Percentiles rank a stretch among this genome's conserved stretches.
Conservation (phyloP, 2,888 invertebrate species). For the Pyrochroa serraticornis region DNA sequence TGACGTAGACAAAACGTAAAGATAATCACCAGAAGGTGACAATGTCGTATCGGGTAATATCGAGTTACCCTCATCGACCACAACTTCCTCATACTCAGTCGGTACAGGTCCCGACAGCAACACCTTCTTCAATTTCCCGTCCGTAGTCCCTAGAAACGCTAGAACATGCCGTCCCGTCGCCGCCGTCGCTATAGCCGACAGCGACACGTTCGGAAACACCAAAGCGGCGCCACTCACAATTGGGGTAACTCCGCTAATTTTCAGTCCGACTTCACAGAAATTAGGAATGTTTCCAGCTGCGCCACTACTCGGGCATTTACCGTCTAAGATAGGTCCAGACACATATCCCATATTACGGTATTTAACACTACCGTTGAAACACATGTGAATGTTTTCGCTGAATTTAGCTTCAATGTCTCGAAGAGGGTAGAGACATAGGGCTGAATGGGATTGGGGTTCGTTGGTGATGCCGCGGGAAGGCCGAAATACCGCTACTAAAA, state of each 20-base stretch:
- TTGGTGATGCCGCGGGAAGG: constrained; percentile 88
- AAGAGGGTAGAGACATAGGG: constrained; percentile 91
- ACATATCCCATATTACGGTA: constrained; percentile 91
- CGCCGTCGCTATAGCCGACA: constrained; percentile 86
- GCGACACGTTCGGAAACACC: constrained; percentile 78
- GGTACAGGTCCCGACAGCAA: constrained; percentile 74
- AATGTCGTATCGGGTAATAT: constrained; percentile 88
- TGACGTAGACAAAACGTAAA: constrained; percentile 83
- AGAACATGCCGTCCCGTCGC: constrained; percentile 91
- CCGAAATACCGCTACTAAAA: constrained; percentile 88
- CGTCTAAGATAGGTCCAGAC: constrained; percentile 89
- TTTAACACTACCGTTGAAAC: constrained; percentile 93
- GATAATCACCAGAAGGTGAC: constrained; percentile 80
- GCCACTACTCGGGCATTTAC: constrained; percentile 87
- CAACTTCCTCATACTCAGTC: constrained; percentile 84
- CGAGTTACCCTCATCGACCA: constrained; percentile 77
- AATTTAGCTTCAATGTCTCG: constrained; percentile 91
- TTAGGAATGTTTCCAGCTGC: constrained; percentile 88
- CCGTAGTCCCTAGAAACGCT: constrained; percentile 89
- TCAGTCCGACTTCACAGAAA: constrained; percentile 90
- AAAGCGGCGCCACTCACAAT: constrained; percentile 78
- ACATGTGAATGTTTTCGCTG: constrained; percentile 96
- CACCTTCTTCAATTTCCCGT: constrained; percentile 87
- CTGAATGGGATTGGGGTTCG: constrained; percentile 82
- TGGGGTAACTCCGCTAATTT: constrained; percentile 88